Conservation (phyloP, 2,888 invertebrate species). For the Macrostomum cliftonense region DNA sequence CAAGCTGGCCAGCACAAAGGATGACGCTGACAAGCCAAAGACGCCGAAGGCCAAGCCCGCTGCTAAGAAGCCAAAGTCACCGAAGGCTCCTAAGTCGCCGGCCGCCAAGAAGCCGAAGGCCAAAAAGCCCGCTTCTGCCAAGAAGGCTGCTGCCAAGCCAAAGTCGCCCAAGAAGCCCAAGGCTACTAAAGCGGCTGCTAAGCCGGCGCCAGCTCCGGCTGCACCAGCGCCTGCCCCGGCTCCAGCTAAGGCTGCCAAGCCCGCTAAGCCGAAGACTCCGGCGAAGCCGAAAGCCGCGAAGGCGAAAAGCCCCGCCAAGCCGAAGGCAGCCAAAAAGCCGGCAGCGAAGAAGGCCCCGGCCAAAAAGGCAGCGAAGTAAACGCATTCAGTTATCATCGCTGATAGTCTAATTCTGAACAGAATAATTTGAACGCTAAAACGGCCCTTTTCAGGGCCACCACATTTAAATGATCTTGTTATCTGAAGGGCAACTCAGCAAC, state of each 20-base stretch:
- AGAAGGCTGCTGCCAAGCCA: constrained; percentile 8
- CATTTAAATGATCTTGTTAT: not conserved
- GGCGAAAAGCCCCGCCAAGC: not conserved
- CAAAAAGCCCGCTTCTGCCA: constrained; percentile 7
- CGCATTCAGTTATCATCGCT: not conserved
- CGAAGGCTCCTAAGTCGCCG: constrained; percentile 9
- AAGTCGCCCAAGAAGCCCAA: constrained; percentile 7
- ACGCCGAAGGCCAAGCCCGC: constrained; percentile 8
- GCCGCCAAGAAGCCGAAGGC: constrained; percentile 9
- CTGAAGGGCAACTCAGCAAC: no score
- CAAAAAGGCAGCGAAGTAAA: constrained; percentile 15
- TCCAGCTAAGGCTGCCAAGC: no score
- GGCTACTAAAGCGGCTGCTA: constrained; percentile 1
- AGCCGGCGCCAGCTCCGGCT: no score
- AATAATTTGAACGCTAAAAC: not conserved
- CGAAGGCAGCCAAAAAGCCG: not conserved
- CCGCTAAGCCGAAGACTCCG: not conserved
- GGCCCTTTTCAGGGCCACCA: constrained; percentile 14
- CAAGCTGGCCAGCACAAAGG: constrained; percentile 13
- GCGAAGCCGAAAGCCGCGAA: not conserved
- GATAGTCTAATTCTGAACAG: not conserved
- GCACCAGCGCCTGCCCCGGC: no score
- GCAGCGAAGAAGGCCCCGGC: constrained; percentile 1
- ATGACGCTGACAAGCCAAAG: constrained; percentile 3
- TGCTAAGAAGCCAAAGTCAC: constrained; percentile 11